Evolutionary conservation across 2,888 invertebrate genomes (phyloP).

Genomic region (Papilio demoleus): DNA sequence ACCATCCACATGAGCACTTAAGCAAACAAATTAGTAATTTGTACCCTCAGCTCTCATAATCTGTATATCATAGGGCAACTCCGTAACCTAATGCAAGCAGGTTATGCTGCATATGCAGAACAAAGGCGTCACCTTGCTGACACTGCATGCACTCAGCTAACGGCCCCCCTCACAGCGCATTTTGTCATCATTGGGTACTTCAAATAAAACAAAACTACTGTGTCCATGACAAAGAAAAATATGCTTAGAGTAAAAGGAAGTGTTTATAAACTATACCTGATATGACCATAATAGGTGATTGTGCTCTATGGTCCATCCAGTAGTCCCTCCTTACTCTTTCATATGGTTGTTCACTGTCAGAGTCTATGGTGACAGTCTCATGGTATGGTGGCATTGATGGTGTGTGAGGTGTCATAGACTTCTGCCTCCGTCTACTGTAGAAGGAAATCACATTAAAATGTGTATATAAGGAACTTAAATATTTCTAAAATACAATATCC

Average conservation of each 20-base stretch:
- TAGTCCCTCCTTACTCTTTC: conserved; percentile 67
- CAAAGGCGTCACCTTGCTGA: conserved; percentile 25
- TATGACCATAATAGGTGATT: conserved; percentile 74
- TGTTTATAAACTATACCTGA: conserved; percentile 58
- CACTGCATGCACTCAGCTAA: conserved; percentile 10
- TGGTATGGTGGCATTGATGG: conserved; percentile 85
- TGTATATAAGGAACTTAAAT: no score
- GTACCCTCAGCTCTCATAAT: conserved; percentile 39
- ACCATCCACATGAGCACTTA: not conserved
- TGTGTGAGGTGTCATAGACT: conserved; percentile 87
- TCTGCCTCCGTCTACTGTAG: conserved; percentile 65
- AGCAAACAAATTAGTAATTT: not conserved
- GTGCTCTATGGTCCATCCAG: conserved; percentile 70
- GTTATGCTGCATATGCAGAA: conserved; percentile 36
- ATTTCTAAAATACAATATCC: no score
- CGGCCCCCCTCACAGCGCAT: conserved; percentile 20
- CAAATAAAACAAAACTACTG: not conserved
- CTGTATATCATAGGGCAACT: conserved; percentile 31
- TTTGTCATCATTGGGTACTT: conserved; percentile 35
- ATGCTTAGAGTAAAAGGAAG: no score
- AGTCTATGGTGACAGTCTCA: conserved; percentile 77
- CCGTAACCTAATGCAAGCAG: conserved; percentile 5
- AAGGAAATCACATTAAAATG: conserved; percentile 11
- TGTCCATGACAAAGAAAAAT: not conserved
- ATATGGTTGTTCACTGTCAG: conserved; percentile 74